Percentiles rank a stretch among this genome's conserved stretches.
Evolutionary conservation across 92 coral and sea anemone genomes (phyloP).

Genomic region (Hydrozoanthus gracilis): DNA sequence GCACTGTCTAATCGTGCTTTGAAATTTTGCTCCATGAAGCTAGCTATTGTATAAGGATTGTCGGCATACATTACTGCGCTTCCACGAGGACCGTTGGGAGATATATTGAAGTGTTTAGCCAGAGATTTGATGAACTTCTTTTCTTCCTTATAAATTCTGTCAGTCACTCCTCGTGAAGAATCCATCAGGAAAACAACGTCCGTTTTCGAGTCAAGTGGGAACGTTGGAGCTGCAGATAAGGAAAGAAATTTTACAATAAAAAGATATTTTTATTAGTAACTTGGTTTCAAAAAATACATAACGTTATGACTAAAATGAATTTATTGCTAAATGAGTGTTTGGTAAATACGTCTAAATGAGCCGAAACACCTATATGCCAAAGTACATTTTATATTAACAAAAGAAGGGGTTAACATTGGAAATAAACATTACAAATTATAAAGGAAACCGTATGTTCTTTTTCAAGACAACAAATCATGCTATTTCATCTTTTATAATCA

Average conservation of each 20-base stretch:
- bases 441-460: too few species aligned
- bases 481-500: too few species aligned
- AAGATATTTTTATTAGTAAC: too few species aligned
- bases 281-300: neutral
- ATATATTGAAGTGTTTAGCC: slow-evolving; percentile 32
- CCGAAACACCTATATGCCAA: too few species aligned
- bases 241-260: neutral
- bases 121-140: slow-evolving; percentile 40
- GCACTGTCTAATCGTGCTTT: neutral
- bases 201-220: neutral
- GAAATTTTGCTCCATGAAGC: neutral
- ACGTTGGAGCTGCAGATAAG: neutral
- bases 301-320: neutral
- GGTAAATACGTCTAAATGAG: too few species aligned
- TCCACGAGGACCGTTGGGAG: slow-evolving; percentile 51
- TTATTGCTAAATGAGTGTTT: too few species aligned
- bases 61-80: slow-evolving; percentile 47
- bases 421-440: too few species aligned
- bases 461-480: too few species aligned
- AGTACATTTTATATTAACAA: too few species aligned
- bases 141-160: slow-evolving; percentile 14
- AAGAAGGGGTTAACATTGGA: too few species aligned
- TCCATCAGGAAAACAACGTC: slow-evolving; percentile 53
- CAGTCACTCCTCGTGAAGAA: slow-evolving; percentile 41
- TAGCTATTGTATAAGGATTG: slow-evolving; percentile 33